A percentile compares a stretch with the other conserved stretches of the same genome.
These are phyloP conservation scores for Malacosoma neustria DNA, from an alignment of 2,888 invertebrate genomes.

Conservation along the genomic window DNA sequence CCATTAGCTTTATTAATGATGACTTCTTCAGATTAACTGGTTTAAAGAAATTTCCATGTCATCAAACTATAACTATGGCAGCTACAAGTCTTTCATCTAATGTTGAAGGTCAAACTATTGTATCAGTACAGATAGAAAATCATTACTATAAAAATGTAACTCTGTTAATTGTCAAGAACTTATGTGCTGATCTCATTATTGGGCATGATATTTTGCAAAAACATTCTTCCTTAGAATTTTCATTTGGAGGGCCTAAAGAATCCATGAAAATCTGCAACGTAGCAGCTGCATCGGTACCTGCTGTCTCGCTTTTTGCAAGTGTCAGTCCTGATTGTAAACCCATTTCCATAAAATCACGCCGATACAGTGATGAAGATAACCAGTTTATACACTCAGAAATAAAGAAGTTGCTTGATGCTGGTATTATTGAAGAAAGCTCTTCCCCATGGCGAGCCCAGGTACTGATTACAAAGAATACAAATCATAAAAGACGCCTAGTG, in stretches of 20 bases:
- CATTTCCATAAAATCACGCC: not conserved
- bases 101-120: too few relatives aligned
- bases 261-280: not conserved
- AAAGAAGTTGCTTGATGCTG: not conserved
- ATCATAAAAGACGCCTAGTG: conserved; percentile 16
- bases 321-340: not conserved
- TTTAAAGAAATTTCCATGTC: too few relatives aligned
- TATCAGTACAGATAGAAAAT: too few relatives aligned
- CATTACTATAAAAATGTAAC: too few relatives aligned
- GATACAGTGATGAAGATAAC: not conserved
- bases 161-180: not conserved
- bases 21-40: too few relatives aligned
- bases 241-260: not conserved
- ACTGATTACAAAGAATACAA: conserved; percentile 9
- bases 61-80: too few relatives aligned
- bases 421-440: conserved; percentile 4
- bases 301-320: not conserved
- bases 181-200: not conserved
- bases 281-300: not conserved
- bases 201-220: not conserved
- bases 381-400: not conserved
- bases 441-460: conserved; percentile 16
- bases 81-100: too few relatives aligned
- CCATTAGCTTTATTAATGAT: too few relatives aligned
- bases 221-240: not conserved